Base-by-base conservation (phyloP, 2,888 invertebrate genomes). In the Chromoteleia sp. region DNA sequence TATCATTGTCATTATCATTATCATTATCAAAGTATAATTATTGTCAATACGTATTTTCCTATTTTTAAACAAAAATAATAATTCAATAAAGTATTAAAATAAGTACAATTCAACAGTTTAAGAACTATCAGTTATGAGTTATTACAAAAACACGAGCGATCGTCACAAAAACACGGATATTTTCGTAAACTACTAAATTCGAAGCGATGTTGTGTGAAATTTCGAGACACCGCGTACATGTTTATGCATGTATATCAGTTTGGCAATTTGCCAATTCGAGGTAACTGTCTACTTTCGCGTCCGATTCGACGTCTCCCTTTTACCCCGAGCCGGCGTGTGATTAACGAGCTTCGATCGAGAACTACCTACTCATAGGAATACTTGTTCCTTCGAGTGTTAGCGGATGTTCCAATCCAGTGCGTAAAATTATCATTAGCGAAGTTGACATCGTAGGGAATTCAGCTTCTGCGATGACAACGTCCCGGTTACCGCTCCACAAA, bases 201-300 rank as follows among this genome's bases (percentile, higher is more conserved):
- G 73, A 78, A 21, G 71, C 50, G 59, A 73, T 78, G 71, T 78
- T 41, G 65, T 73, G 68, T 67, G 45, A 59, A 67, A 79, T 68
- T 67, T 73, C 59, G 67, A 67, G 79, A 79, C 68, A 48, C 67
- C 33, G 50, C 30, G 73, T 68, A 67, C 59, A 67, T 59, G 61
- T 43, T 45, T 67, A 65, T 52, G 70, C 70, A 63, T 77, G 56
- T 70, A 63, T 68, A 63, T 54, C 63, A 45, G 82, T 52, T 82
- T 83, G 82, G 83, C 85, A 87, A 88, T 87, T 86, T 83, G 84
- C 84, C 70, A 85, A 86, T 86, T 86, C 83, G 84, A 67, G 82
- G 84, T 83, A 85, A 85, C 58, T 58, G 74, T 63, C 68, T 41
- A 65, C 71, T 61, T 48, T 77, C 58, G 67, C 67, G 73, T 82